Evolutionary conservation across 2,888 invertebrate species (phyloP).

Genomic region (Rhagium mordax): DNA sequence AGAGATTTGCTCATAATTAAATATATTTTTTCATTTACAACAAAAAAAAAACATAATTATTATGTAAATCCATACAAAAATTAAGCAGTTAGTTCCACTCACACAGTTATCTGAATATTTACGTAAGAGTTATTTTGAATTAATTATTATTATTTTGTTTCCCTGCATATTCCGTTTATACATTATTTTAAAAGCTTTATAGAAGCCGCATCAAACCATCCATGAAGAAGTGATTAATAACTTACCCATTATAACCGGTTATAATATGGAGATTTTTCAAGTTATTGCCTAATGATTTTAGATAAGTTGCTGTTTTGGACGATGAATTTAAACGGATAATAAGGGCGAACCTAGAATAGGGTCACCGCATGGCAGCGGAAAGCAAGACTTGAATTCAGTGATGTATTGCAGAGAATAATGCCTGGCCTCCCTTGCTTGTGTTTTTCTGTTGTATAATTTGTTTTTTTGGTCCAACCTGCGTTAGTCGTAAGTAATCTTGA

Average conservation of each 20-base stretch:
- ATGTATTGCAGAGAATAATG: constrained; percentile 53
- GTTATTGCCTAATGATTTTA: constrained; percentile 30
- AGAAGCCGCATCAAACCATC: constrained; percentile 38
- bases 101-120: constrained; percentile 13
- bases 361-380: constrained; percentile 54
- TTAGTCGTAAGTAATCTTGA: background rate
- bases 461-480: constrained; percentile 22
- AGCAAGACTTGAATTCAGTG: constrained; percentile 58
- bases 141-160: constrained; percentile 13
- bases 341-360: constrained; percentile 50
- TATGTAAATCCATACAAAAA: constrained; percentile 18
- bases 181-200: constrained; percentile 24
- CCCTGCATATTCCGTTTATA: constrained; percentile 11
- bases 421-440: constrained; percentile 42
- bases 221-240: constrained; percentile 39
- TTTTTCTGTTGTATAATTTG: constrained; percentile 39
- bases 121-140: constrained; percentile 22
- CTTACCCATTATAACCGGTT: constrained; percentile 43
- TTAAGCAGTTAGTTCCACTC: constrained; percentile 25
- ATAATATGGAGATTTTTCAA: constrained; percentile 35
- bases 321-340: constrained; percentile 12
- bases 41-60: constrained; percentile 9
- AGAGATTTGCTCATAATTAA: constrained; percentile 17
- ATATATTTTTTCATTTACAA: constrained; percentile 8
- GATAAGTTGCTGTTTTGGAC: constrained; percentile 11